Percentiles rank a stretch among this genome's conserved stretches.
These are phyloP conservation scores for Theonella swinhoei DNA, from an alignment of 37 sponge, comb jelly and placozoan genomes.

Conservation along the genomic window DNA sequence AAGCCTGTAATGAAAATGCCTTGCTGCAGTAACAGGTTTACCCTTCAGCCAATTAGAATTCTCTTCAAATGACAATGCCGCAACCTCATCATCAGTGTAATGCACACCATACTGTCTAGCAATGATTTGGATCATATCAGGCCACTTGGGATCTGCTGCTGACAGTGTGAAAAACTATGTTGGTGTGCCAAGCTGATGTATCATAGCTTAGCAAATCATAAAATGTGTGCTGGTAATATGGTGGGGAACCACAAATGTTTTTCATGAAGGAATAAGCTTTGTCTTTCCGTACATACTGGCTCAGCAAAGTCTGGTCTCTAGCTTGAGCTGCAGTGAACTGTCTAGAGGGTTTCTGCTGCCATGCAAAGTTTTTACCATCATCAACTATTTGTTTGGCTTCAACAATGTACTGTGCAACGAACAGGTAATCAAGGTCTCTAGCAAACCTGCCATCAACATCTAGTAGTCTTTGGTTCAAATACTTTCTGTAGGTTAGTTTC, in stretches of 20 bases:
- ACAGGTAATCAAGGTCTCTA: slow-evolving; percentile 40
- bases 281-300: background rate
- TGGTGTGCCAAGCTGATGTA: slow-evolving; percentile 2
- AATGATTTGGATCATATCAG: background rate
- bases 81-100: too few relatives aligned
- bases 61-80: too few relatives aligned
- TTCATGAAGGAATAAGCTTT: background rate
- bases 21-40: too few relatives aligned
- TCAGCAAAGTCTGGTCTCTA: background rate
- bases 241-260: background rate
- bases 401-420: slow-evolving; percentile 37
- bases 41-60: too few relatives aligned
- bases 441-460: slow-evolving; percentile 34
- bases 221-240: slow-evolving; percentile 12
- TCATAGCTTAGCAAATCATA: slow-evolving; percentile 19
- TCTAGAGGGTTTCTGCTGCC: background rate
- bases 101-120: too few relatives aligned
- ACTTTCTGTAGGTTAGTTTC: slow-evolving; percentile 30
- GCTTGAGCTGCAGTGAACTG: background rate
- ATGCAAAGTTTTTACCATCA: slow-evolving; percentile 22
- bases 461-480: slow-evolving; percentile 24
- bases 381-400: slow-evolving; percentile 20
- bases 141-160: background rate
- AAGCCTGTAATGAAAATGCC: too few relatives aligned
- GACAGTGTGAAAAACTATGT: slow-evolving; percentile 21